Evolutionary conservation across 2,113 vertebrate genomes (phyloP), one percentile per base, ranked within the genome.

Genomic region (Bufo gargarizans): DNA sequence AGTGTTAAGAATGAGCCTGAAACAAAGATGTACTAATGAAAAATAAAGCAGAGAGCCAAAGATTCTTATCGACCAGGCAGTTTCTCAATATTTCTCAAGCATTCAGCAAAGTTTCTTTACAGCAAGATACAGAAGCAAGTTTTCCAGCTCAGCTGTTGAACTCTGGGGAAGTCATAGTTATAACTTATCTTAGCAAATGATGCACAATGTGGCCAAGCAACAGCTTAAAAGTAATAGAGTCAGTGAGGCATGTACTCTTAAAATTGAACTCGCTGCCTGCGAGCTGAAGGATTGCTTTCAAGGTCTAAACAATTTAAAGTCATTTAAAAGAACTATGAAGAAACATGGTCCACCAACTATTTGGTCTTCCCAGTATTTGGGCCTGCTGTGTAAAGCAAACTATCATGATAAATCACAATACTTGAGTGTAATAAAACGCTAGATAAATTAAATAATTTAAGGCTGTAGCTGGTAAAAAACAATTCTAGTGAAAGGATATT

Each of bases 181-280:
- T 88, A 88, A 88, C 81, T 88, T 88, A 88, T 88, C 56, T 77
- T 88, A 84, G 81, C 81, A 88, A 88, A 88, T 88, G 87, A 88
- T 88, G 79, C 71, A 88, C 87, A 88, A 77, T 83, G 87, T 88
- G 87, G 58, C 80, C 81, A 76, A 88, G 78, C 79, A 88, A 88
- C 55, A 84, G 80, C 87, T 77, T 88, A 77, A 83, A 88, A 84
- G 87, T 83, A 88, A 88, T 88, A 82, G 87, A 88, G 71, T 88
- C 87, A 88, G 87, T 84, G 69, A 88, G 80, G 87, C 87, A 88
- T 88, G 87, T 72, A 84, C 87, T 83, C 80, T 82, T 77, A 88
- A 88, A 88, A 88, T 88, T 88, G 87, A 88, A 83, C 87, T 88
- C 53, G 49, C 87, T 88, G 87, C 67, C 87, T 84, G 80, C 69